phyloP scores from a whole-genome alignment of 2,797 vertebrate genomes.

The Lutjanus argentimaculatus region DNA sequence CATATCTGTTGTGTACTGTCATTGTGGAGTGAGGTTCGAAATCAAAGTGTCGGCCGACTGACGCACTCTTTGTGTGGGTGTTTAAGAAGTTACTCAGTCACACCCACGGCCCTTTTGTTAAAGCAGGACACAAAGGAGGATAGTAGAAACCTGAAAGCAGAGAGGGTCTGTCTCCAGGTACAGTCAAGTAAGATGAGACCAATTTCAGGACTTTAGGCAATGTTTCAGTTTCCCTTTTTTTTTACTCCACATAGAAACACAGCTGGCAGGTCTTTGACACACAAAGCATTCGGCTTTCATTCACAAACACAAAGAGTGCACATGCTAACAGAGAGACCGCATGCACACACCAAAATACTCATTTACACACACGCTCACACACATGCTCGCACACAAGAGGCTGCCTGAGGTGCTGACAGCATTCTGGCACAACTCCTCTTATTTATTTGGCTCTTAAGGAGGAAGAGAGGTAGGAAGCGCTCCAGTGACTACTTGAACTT shows the following conservation, averaged over 20 bases:
- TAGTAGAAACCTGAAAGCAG: conserved; percentile 71
- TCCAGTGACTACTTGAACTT: conserved; percentile 89
- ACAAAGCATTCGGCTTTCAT: conserved; percentile 53
- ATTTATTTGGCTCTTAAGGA: conserved; percentile 83
- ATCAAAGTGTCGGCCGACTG: conserved; percentile 62
- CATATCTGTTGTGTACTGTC: conserved; percentile 51
- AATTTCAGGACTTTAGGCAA: conserved; percentile 65
- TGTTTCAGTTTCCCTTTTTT: conserved; percentile 66
- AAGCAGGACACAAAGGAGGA: conserved; percentile 67
- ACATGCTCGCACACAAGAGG: conserved; percentile 25
- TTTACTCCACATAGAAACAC: conserved; percentile 44
- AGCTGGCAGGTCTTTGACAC: conserved; percentile 55
- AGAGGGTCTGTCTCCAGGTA: conserved; percentile 74
- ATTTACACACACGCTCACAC: conserved; percentile 20
- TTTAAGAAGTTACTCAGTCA: conserved; percentile 77
- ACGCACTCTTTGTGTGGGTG: conserved; percentile 75
- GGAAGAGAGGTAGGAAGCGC: conserved; percentile 80
- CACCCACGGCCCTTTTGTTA: conserved; percentile 77
- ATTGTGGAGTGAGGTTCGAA: conserved; percentile 35
- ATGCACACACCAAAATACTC: conserved; percentile 42
- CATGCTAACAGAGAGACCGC: conserved; percentile 29
- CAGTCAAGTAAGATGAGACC: conserved; percentile 72
- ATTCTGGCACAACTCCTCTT: conserved; percentile 62
- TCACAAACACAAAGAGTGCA: conserved; percentile 55
- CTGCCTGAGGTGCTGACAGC: conserved; percentile 67